A percentile compares a stretch with the other conserved stretches of the same genome.
Evolutionary conservation across 2,113 vertebrate species (phyloP).

Genomic region (Entelurus aequoreus): DNA sequence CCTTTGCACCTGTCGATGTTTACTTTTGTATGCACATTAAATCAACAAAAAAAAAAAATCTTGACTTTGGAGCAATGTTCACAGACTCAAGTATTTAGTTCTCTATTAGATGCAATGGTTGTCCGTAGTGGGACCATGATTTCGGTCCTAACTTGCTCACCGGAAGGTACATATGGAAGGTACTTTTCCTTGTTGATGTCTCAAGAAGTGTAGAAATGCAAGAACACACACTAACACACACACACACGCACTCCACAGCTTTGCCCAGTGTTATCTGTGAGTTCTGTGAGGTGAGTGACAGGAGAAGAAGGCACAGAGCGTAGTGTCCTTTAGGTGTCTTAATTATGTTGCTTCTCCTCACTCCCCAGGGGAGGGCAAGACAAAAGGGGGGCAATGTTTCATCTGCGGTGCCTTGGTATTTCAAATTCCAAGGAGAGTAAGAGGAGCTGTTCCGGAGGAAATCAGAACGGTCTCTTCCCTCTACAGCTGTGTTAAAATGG

Average conservation of each 20-base stretch:
- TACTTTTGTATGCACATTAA: too few species aligned
- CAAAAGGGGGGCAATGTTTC: slow-evolving; percentile 64
- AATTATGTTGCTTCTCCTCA: slow-evolving; percentile 66
- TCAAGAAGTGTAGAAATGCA: not conserved
- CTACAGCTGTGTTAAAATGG: slow-evolving; percentile 53
- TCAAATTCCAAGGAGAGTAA: slow-evolving; percentile 58
- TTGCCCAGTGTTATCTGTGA: slow-evolving; percentile 50
- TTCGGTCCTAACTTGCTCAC: too few species aligned
- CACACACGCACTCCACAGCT: slow-evolving; percentile 14
- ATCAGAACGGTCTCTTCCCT: slow-evolving; percentile 35
- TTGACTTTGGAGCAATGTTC: too few species aligned
- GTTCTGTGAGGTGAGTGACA: slow-evolving; percentile 64
- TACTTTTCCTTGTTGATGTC: too few species aligned
- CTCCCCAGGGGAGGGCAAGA: slow-evolving; percentile 56
- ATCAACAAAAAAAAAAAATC: too few species aligned
- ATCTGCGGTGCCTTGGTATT: slow-evolving; percentile 63
- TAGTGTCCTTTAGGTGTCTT: slow-evolving; percentile 69
- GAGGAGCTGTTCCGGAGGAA: slow-evolving; percentile 43
- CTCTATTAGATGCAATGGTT: too few species aligned
- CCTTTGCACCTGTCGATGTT: too few species aligned
- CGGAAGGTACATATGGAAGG: too few species aligned
- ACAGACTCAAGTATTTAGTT: too few species aligned
- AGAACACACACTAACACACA: not conserved
- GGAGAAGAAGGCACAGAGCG: slow-evolving; percentile 45
- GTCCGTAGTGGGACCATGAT: too few species aligned